Percentiles rank a stretch among this genome's conserved stretches.
Conservation (phyloP, 2,888 invertebrate genomes). For the Pollenia amentaria region DNA sequence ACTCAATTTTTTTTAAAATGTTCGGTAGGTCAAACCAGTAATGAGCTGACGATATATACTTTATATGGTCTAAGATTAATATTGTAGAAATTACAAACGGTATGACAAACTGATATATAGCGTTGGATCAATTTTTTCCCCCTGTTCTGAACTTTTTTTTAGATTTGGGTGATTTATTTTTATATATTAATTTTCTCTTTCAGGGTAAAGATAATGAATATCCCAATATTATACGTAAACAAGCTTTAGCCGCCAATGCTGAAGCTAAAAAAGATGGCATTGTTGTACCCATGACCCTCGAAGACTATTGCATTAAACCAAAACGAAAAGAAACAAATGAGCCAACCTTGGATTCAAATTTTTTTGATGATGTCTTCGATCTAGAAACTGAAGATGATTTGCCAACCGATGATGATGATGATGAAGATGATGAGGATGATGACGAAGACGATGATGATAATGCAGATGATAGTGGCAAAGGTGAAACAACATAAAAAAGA, state of each 20-base stretch:
- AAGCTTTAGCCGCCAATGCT: constrained; percentile 96
- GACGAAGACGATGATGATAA: constrained; percentile 78
- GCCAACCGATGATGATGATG: constrained; percentile 88
- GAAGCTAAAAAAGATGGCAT: constrained; percentile 99
- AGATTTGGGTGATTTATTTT: background rate
- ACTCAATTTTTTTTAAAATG: too few species aligned
- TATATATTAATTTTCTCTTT: background rate
- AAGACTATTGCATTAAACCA: constrained; percentile 99
- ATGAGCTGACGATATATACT: too few species aligned
- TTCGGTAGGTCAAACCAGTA: too few species aligned
- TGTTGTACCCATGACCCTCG: constrained; percentile 97
- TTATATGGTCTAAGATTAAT: too few species aligned
- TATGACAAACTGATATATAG: too few species aligned
- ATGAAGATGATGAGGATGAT: constrained; percentile 86
- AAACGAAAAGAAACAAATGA: constrained; percentile 94
- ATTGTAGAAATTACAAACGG: too few species aligned
- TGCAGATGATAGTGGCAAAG: constrained; percentile 94
- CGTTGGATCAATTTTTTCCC: too few species aligned
- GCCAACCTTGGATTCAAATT: constrained; percentile 94
- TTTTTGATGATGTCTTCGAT: constrained; percentile 98
- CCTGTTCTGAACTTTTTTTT: background rate
- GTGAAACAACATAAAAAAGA: constrained; percentile 87
- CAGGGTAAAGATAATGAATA: constrained; percentile 98
- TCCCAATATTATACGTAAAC: constrained; percentile 98
- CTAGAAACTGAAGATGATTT: constrained; percentile 90